These are phyloP conservation scores for Siderastrea siderea DNA, from an alignment of 92 coral and sea anemone genomes.

Conservation along the genomic window DNA sequence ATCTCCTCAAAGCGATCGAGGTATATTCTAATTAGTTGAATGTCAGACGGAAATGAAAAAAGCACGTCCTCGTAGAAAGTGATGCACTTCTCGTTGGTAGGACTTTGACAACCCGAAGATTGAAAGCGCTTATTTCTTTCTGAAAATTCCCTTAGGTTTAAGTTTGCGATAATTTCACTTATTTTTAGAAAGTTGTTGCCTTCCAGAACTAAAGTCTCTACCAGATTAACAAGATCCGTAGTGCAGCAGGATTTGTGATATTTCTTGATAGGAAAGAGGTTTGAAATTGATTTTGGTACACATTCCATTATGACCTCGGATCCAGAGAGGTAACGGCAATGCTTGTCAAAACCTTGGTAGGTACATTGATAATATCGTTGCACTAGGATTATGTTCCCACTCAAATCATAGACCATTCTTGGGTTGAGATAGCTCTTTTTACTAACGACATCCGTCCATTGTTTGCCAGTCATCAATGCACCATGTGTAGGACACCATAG, in stretches of 20 bases:
- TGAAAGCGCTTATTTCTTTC: not conserved
- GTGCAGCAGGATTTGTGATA: slow-evolving; percentile 25
- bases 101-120: not conserved
- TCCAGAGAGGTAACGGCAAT: slow-evolving; percentile 17
- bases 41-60: slow-evolving; percentile 38
- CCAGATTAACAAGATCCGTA: slow-evolving; percentile 3
- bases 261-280: slow-evolving; percentile 12
- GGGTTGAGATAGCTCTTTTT: too few relatives aligned
- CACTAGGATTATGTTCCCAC: slow-evolving; percentile 3
- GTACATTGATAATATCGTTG: slow-evolving; percentile 26
- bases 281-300: slow-evolving; percentile 7
- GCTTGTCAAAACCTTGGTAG: slow-evolving; percentile 19
- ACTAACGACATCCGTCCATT: too few relatives aligned
- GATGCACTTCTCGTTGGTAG: not conserved
- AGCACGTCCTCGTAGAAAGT: slow-evolving; percentile 30
- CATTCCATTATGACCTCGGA: not conserved
- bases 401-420: too few relatives aligned
- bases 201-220: slow-evolving; percentile 20
- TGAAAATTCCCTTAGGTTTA: slow-evolving; percentile 4
- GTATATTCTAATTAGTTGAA: slow-evolving; percentile 13
- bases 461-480: too few relatives aligned
- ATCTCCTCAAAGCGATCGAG: slow-evolving; percentile 37
- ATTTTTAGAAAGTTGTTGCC: slow-evolving; percentile 24
- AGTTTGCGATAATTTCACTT: not conserved
- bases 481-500: too few relatives aligned